phyloP scores from a whole-genome alignment of 2,888 invertebrate genomes.

The Hirtodrosophila trivittata region DNA sequence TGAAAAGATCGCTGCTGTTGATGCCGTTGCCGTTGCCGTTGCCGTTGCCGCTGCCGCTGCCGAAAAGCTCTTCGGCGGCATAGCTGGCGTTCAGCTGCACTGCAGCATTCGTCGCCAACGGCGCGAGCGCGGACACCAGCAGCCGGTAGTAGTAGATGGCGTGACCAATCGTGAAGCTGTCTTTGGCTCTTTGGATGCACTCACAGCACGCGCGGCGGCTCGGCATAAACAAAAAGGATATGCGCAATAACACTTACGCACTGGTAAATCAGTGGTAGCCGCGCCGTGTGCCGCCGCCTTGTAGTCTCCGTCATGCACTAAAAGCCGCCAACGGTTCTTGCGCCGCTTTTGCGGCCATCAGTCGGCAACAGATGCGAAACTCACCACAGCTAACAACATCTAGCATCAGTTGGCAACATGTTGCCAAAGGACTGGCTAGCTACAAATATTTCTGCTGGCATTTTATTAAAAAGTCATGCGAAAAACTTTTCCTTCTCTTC shows the following conservation, averaged over 20 bases:
- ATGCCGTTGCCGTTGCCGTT: neutral
- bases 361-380: slow-evolving; percentile 16
- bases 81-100: slow-evolving; percentile 57
- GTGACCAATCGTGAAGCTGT: slow-evolving; percentile 64
- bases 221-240: neutral
- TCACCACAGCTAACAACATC: slow-evolving; percentile 36
- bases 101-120: slow-evolving; percentile 53
- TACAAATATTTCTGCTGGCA: neutral
- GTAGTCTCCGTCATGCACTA: slow-evolving; percentile 60
- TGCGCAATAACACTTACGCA: slow-evolving; percentile 4
- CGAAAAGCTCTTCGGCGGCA: slow-evolving; percentile 32
- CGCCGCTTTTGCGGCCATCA: slow-evolving; percentile 17
- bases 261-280: slow-evolving; percentile 40
- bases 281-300: slow-evolving; percentile 59
- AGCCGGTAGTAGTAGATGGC: slow-evolving; percentile 41
- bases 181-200: slow-evolving; percentile 10
- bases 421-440: slow-evolving; percentile 5
- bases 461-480: too few relatives aligned
- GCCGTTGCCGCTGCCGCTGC: slow-evolving; percentile 7
- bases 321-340: slow-evolving; percentile 30
- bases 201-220: slow-evolving; percentile 6
- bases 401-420: slow-evolving; percentile 21
- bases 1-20: neutral
- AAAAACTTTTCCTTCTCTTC: too few relatives aligned
- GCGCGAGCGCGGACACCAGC: slow-evolving; percentile 56